These are phyloP conservation scores for Epistrophe grossulariae DNA, from an alignment of 2,888 invertebrate species.

Conservation along the genomic window DNA sequence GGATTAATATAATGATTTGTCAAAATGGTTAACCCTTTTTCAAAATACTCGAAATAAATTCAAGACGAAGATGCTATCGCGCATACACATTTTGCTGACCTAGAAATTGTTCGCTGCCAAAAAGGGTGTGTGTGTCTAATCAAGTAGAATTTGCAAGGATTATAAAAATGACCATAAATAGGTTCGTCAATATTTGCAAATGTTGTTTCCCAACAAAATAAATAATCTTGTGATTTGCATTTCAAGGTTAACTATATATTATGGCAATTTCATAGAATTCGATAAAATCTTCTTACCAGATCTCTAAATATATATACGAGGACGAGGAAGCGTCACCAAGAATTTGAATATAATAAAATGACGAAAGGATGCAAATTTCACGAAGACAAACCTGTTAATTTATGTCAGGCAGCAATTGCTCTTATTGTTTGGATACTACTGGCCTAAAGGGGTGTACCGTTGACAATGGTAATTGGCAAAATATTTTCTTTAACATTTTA, in stretches of 20 bases:
- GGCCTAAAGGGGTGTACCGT: conserved; percentile 71
- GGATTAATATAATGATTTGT: conserved; percentile 83
- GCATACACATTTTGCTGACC: neutral
- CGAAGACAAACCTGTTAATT: conserved; percentile 44
- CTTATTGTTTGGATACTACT: conserved; percentile 65
- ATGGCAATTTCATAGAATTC: conserved; percentile 26
- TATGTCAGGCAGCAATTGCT: conserved; percentile 57
- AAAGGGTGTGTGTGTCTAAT: conserved; percentile 16
- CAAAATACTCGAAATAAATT: conserved; percentile 25
- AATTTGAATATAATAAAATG: conserved; percentile 7
- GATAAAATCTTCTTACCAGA: conserved; percentile 35
- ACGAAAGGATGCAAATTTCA: conserved; percentile 48
- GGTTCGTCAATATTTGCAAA: conserved; percentile 61
- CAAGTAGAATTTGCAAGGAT: conserved; percentile 30
- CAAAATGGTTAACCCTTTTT: conserved; percentile 78
- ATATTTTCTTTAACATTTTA: conserved; percentile 2
- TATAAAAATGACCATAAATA: conserved; percentile 57
- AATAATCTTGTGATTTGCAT: conserved; percentile 37
- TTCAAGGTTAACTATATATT: conserved; percentile 43
- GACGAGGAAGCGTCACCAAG: neutral
- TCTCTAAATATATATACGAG: neutral
- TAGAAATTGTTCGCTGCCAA: neutral
- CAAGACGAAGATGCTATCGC: conserved; percentile 4
- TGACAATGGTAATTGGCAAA: conserved; percentile 60
- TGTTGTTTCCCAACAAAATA: conserved; percentile 24